Base-by-base conservation (phyloP, 2,888 invertebrate genomes). In the Lydus trimaculatus region DNA sequence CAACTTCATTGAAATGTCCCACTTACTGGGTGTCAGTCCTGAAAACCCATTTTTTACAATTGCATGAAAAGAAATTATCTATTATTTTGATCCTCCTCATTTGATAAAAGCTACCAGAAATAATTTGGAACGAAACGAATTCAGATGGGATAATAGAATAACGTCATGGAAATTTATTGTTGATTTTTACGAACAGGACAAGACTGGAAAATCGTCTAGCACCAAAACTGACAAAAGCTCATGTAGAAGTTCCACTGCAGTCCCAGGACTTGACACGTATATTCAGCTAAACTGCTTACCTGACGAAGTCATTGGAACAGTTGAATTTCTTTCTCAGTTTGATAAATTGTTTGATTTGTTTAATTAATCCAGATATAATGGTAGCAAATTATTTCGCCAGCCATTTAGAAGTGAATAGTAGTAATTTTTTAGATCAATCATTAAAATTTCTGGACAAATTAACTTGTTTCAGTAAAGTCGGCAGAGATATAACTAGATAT, bases 331-430 rank as follows among this genome's bases (percentile, higher is more conserved):
- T 36, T 72, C 73, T 36, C 67, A 58, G 31, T 71, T 77, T 63
- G 70, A 77, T 66, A 74, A 76, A 63, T 61, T 77, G 5, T 77
- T 77, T 66, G 76, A 78, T 68, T 31, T 78, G 25, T 65, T 76
- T 5, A 78, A 76, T 74, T 74, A 73, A 11, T 72, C 71, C 13
- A 59, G 43, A 25, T 43, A 63, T 17, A 56, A 43, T 28, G 66
- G 59, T 23, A 43, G 25, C 60, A 71, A 66, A 56, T 31, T 25
- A 23, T 69, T 66, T 23, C 69, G 69, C 31, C 56, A 52, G 61
- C 48, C 61, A 58, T 75, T 66, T 68, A 63, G 62, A 61, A 68
- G 67, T 23, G 31, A 62, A 25, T 65, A 71, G 31, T 61, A 67
- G 59, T 72, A 75, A 64, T 48, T 75, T 73, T 71, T 67, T 77